Evolutionary conservation across 2,113 vertebrate species (phyloP).

Genomic region (Chauna torquata): DNA sequence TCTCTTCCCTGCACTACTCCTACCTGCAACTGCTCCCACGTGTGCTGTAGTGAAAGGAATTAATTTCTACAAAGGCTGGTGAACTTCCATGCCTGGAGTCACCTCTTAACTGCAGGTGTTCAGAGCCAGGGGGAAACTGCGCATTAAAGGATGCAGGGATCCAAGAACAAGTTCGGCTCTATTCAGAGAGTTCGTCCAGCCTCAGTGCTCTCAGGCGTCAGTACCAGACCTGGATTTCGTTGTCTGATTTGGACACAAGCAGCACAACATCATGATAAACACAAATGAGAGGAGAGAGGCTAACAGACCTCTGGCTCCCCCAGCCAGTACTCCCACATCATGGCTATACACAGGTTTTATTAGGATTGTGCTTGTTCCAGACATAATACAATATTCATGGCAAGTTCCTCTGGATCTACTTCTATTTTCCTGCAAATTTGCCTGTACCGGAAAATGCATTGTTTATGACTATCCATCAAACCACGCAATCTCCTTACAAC

Average conservation of each 20-base stretch:
- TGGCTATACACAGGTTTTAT: background rate
- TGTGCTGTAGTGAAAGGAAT: background rate
- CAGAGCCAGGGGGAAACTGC: background rate
- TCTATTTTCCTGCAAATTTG: background rate
- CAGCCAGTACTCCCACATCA: background rate
- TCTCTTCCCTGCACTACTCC: background rate
- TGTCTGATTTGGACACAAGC: background rate
- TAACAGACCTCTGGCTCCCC: background rate
- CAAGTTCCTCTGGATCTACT: background rate
- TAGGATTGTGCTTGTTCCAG: background rate
- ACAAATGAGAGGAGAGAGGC: background rate
- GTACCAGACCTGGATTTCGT: background rate
- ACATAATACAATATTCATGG: background rate
- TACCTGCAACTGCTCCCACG: accelerated
- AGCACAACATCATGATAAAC: accelerated
- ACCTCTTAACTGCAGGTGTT: background rate
- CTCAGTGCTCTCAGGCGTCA: background rate
- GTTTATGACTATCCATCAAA: background rate
- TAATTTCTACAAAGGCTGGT: background rate
- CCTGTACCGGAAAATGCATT: background rate
- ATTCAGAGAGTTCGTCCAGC: background rate
- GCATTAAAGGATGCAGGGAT: background rate
- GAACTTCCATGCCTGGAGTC: accelerated
- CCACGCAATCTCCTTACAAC: background rate
- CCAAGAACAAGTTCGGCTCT: background rate